Conservation (phyloP, 2,113 vertebrate species). For the Dipodomys stephensi region DNA sequence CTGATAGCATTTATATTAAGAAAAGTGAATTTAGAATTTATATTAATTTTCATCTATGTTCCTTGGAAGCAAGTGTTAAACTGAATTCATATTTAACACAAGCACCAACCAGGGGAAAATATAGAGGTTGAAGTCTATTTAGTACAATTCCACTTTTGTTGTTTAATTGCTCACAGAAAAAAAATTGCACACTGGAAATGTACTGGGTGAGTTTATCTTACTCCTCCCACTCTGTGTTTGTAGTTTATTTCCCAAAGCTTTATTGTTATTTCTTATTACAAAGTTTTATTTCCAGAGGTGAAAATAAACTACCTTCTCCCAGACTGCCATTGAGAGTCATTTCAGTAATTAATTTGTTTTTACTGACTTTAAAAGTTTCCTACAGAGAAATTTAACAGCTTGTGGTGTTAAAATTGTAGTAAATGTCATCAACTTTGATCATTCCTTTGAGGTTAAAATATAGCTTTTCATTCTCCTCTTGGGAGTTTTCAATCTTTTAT, state of each 20-base stretch:
- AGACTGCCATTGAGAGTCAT: background rate
- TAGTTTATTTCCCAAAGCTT: background rate
- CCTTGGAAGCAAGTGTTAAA: background rate
- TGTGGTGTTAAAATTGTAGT: constrained; percentile 29
- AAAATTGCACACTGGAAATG: background rate
- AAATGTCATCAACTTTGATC: constrained; percentile 26
- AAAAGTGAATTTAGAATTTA: background rate
- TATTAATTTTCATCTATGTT: background rate
- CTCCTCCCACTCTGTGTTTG: background rate
- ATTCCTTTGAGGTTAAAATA: constrained; percentile 26
- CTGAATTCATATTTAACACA: background rate
- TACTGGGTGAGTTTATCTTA: background rate
- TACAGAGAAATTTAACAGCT: constrained; percentile 2
- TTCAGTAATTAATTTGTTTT: constrained; percentile 72
- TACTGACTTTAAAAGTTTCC: constrained; percentile 61
- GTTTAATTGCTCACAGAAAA: too few relatives aligned
- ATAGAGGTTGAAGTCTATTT: accelerated
- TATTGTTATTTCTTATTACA: background rate
- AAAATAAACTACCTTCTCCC: background rate
- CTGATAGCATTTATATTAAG: background rate
- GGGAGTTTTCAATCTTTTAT: background rate
- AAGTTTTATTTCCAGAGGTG: background rate
- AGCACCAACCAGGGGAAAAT: background rate
- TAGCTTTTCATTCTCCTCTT: background rate
- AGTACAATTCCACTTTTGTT: background rate